phyloP scores from a whole-genome alignment of 2,113 vertebrate genomes.

The Nyctibius bracteatus region DNA sequence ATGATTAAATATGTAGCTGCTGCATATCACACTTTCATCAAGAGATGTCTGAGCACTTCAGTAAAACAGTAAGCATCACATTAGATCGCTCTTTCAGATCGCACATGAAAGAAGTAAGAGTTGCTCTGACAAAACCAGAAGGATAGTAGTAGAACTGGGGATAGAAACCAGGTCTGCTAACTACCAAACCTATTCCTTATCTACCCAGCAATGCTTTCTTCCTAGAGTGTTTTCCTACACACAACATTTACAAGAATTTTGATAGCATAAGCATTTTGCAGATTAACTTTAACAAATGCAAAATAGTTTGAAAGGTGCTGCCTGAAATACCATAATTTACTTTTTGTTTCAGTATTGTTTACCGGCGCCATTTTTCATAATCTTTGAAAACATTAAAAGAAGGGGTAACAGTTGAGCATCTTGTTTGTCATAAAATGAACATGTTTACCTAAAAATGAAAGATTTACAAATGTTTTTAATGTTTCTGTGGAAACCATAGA shows the following conservation, averaged over 20 bases:
- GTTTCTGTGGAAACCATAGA: conserved; percentile 38
- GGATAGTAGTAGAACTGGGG: background rate
- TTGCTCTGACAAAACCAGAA: background rate
- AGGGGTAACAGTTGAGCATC: background rate
- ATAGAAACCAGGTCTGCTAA: background rate
- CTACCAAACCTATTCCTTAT: background rate
- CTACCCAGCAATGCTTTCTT: background rate
- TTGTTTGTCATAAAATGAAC: conserved; percentile 1
- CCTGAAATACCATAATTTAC: background rate
- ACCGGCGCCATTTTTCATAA: background rate
- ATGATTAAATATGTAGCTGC: background rate
- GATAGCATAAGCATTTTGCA: background rate
- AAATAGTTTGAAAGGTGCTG: background rate
- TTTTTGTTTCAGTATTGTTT: background rate
- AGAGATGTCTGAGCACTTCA: background rate
- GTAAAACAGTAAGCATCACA: background rate
- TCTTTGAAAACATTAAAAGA: background rate
- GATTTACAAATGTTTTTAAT: conserved; percentile 20
- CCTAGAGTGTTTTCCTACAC: background rate
- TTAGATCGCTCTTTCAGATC: background rate
- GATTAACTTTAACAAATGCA: background rate
- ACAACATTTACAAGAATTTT: background rate
- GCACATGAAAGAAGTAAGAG: background rate
- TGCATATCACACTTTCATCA: accelerated
- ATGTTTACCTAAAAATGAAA: conserved; percentile 1